Conservation (phyloP, 2,113 vertebrate species). For the Engraulis encrasicolus region DNA sequence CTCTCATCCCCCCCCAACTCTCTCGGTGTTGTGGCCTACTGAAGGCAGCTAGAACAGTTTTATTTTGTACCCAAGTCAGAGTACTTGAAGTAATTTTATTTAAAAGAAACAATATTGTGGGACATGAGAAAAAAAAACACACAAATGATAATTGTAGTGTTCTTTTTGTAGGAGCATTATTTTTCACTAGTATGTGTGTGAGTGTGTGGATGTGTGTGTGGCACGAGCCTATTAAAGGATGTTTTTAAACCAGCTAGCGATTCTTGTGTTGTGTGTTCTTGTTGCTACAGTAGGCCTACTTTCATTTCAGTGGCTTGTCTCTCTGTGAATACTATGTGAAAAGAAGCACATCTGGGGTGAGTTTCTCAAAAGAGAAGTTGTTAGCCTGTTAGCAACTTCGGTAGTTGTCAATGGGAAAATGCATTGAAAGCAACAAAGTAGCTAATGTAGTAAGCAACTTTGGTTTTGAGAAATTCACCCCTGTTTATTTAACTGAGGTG, state of each 20-base stretch:
- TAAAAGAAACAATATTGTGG: constrained; percentile 88
- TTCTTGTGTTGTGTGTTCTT: neutral
- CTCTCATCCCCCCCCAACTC: neutral
- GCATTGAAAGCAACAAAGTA: no score
- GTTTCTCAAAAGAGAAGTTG: no score
- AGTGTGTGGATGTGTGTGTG: constrained; percentile 71
- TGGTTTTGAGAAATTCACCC: no score
- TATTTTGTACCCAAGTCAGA: constrained; percentile 99
- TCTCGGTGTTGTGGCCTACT: constrained; percentile 88
- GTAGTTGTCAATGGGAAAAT: no score
- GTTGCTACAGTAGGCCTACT: neutral
- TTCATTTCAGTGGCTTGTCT: neutral
- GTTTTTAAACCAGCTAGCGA: constrained; percentile 83
- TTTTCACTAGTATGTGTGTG: constrained; percentile 93
- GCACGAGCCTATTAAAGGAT: constrained; percentile 99
- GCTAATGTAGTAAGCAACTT: no score
- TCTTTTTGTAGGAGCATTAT: constrained; percentile 99
- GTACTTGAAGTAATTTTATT: constrained; percentile 99
- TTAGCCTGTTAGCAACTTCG: no score
- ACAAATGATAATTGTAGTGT: constrained; percentile 86
- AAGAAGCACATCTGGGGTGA: no score
- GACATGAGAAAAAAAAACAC: constrained; percentile 78
- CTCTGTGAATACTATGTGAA: no score
- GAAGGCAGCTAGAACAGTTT: constrained; percentile 91
- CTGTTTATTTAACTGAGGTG: no score